Evolutionary conservation across 2,888 invertebrate species (phyloP).

Genomic region (Anagyrus pseudococci): DNA sequence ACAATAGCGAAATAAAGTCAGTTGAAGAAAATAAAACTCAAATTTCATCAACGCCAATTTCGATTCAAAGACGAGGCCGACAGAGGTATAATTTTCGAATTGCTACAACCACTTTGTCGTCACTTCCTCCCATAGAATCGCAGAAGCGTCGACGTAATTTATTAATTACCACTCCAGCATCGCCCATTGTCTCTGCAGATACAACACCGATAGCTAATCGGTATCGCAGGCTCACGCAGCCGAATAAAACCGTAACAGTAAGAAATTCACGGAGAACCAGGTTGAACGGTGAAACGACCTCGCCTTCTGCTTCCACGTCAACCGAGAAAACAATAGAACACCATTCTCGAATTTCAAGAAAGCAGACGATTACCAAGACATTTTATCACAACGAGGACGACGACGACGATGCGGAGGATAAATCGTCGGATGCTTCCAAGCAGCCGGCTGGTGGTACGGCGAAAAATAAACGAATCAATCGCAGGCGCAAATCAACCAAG

Average conservation of each 20-base stretch:
- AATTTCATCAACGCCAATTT: background rate
- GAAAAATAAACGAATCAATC: constrained; percentile 4
- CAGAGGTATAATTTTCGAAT: background rate
- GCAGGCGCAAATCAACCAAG: constrained; percentile 11
- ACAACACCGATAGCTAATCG: constrained; percentile 20
- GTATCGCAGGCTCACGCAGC: constrained; percentile 25
- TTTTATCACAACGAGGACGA: constrained; percentile 41
- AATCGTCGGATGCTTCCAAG: background rate
- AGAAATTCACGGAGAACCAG: background rate
- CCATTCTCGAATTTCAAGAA: constrained; percentile 48
- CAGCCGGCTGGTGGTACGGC: constrained; percentile 5
- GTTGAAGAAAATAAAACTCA: background rate
- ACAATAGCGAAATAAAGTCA: too few relatives aligned
- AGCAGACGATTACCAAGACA: constrained; percentile 48
- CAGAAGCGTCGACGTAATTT: constrained; percentile 27
- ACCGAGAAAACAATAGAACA: constrained; percentile 45
- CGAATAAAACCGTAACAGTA: background rate
- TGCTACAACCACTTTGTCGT: background rate
- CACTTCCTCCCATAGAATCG: constrained; percentile 11
- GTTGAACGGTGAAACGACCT: constrained; percentile 3
- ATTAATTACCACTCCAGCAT: constrained; percentile 6
- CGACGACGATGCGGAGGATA: constrained; percentile 17
- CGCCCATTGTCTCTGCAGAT: constrained; percentile 19
- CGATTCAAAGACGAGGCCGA: constrained; percentile 16
- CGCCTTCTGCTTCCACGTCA: constrained; percentile 30